Conservation (phyloP, 2,888 invertebrate species). For the Poecilus cupreus region DNA sequence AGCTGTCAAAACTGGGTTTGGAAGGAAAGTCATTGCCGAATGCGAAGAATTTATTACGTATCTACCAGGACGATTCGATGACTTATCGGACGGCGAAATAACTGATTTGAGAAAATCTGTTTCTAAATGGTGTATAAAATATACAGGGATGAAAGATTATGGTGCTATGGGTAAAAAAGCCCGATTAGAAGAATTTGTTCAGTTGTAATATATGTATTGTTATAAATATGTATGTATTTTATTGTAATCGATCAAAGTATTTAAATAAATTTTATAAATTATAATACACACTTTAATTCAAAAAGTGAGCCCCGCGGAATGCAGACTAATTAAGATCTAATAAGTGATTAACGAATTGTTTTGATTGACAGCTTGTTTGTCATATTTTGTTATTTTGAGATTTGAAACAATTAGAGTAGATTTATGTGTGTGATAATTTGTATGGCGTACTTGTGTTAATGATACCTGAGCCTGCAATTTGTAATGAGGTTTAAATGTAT, state of each 20-base stretch:
- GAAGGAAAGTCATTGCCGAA: conserved; percentile 9
- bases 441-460: too few species aligned
- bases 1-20: not conserved
- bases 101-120: not conserved
- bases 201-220: not conserved
- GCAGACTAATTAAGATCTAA: too few species aligned
- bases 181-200: not conserved
- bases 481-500: too few species aligned
- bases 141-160: not conserved
- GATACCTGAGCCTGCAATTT: too few species aligned
- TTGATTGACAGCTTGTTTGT: too few species aligned
- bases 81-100: not conserved
- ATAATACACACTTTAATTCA: too few species aligned
- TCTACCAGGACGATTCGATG: not conserved
- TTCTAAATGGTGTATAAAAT: not conserved
- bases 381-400: too few species aligned
- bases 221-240: not conserved
- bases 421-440: too few species aligned
- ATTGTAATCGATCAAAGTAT: not conserved
- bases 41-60: not conserved
- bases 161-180: not conserved
- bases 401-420: too few species aligned
- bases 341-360: too few species aligned
- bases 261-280: not conserved
- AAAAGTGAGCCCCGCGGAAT: too few species aligned